Percentiles rank a stretch among this genome's conserved stretches.
These are phyloP conservation scores for Lethocerus indicus DNA, from an alignment of 1,140 invertebrate species.

Conservation along the genomic window DNA sequence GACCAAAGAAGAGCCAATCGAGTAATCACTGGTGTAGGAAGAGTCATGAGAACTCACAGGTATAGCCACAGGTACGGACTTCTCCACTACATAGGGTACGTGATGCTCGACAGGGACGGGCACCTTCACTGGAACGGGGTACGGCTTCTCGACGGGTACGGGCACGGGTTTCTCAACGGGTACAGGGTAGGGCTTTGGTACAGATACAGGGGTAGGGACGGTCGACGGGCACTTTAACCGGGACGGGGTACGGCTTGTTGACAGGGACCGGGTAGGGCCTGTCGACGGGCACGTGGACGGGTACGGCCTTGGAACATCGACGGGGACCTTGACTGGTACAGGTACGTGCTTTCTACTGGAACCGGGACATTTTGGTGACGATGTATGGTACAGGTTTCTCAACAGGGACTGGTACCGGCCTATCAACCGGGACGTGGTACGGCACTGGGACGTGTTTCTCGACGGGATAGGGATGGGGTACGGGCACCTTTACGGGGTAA, in stretches of 20 bases:
- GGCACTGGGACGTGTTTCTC: constrained; percentile 28
- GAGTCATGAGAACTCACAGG: too few species aligned
- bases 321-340: constrained; percentile 9
- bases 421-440: constrained; percentile 22
- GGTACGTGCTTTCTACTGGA: constrained; percentile 7
- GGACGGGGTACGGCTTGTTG: constrained; percentile 8
- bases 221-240: constrained; percentile 5
- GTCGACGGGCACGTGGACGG: constrained; percentile 6
- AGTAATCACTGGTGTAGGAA: too few species aligned
- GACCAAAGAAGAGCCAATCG: too few species aligned
- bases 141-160: constrained; percentile 6
- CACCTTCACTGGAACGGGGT: constrained; percentile 3
- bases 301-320: constrained; percentile 11
- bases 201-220: constrained; percentile 6
- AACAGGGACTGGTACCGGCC: constrained; percentile 4
- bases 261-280: constrained; percentile 5
- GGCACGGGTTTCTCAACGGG: constrained; percentile 8
- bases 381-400: constrained; percentile 8
- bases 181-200: constrained; percentile 6
- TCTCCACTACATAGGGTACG: too few species aligned
- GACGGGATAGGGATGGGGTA: constrained; percentile 40
- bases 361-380: constrained; percentile 3
- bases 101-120: not conserved
- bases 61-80: not conserved
- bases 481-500: constrained; percentile 38